Percentiles rank a stretch among this genome's conserved stretches.
Evolutionary conservation across 23 tunicate genomes (phyloP).

Genomic region (Halocynthia aurantium): DNA sequence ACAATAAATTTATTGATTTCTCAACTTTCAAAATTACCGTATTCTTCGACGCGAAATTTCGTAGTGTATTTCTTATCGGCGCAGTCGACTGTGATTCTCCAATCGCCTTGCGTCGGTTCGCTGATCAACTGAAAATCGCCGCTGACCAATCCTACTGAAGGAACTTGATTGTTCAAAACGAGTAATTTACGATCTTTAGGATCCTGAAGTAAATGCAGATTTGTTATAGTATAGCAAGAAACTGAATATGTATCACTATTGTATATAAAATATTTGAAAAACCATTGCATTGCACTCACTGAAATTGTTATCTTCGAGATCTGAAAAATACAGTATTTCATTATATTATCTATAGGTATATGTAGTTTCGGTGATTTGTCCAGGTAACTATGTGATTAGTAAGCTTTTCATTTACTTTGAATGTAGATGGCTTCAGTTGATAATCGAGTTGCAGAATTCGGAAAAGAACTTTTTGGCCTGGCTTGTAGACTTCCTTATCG

Average conservation of each 20-base stretch:
- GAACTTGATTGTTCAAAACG: background rate
- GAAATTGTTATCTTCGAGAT: background rate
- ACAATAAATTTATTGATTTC: too few species aligned
- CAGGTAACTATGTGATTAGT: too few species aligned
- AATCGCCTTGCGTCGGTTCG: conserved; percentile 2
- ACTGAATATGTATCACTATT: too few species aligned
- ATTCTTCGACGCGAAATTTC: background rate
- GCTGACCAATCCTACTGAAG: background rate
- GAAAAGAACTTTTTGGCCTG: conserved; percentile 6
- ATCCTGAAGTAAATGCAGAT: background rate
- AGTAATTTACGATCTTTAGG: background rate
- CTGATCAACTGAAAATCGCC: background rate
- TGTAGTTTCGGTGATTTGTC: too few species aligned
- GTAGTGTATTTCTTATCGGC: background rate
- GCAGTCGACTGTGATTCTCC: background rate
- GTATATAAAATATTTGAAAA: too few species aligned
- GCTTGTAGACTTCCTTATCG: background rate
- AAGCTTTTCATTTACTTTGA: too few species aligned
- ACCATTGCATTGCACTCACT: too few species aligned
- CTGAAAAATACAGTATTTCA: too few species aligned
- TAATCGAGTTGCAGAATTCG: background rate
- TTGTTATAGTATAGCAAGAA: too few species aligned
- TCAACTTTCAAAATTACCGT: background rate
- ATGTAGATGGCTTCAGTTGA: too few species aligned
- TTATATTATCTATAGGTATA: too few species aligned